Percentiles rank a stretch among this genome's conserved stretches.
Conservation (phyloP, 2,113 vertebrate genomes). For the Dipodomys ordii region DNA sequence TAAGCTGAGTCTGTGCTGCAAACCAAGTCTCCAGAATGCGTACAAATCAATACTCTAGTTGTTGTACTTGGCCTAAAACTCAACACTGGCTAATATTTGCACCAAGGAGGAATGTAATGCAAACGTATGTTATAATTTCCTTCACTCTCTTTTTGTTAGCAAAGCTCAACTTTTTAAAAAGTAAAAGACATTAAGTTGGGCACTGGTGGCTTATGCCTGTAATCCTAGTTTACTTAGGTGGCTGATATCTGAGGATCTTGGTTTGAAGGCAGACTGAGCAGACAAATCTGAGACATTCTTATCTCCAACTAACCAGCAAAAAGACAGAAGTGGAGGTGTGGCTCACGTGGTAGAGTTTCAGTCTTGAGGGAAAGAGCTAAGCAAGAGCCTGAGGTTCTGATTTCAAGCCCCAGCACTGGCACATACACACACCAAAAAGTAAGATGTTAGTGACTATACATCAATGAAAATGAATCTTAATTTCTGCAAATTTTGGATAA, state of each 20-base stretch:
- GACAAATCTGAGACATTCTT: too few relatives aligned
- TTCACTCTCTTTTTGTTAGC: slow-evolving; percentile 56
- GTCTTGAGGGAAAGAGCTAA: too few relatives aligned
- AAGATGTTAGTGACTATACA: slow-evolving; percentile 44
- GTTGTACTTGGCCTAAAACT: slow-evolving; percentile 70
- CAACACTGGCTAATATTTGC: slow-evolving; percentile 75
- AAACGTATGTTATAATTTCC: slow-evolving; percentile 43
- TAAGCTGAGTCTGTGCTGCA: slow-evolving; percentile 52
- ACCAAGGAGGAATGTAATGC: slow-evolving; percentile 64
- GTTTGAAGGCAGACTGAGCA: too few relatives aligned
- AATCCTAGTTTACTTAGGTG: too few relatives aligned
- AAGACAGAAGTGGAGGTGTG: too few relatives aligned
- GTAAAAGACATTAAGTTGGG: background rate
- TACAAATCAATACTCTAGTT: slow-evolving; percentile 68
- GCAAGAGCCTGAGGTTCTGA: too few relatives aligned
- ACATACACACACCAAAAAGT: background rate
- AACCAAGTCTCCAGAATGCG: slow-evolving; percentile 73
- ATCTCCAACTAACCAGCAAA: too few relatives aligned
- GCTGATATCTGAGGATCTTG: too few relatives aligned
- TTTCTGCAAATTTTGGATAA: slow-evolving; percentile 40
- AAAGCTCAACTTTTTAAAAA: slow-evolving; percentile 45
- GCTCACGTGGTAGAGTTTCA: too few relatives aligned
- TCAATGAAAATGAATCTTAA: slow-evolving; percentile 50
- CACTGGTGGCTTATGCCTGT: too few relatives aligned
- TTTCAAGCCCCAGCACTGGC: too few relatives aligned